A percentile compares a stretch with the other conserved stretches of the same genome.
Evolutionary conservation across 2,888 invertebrate genomes (phyloP).

Genomic region (Diploptera punctata): DNA sequence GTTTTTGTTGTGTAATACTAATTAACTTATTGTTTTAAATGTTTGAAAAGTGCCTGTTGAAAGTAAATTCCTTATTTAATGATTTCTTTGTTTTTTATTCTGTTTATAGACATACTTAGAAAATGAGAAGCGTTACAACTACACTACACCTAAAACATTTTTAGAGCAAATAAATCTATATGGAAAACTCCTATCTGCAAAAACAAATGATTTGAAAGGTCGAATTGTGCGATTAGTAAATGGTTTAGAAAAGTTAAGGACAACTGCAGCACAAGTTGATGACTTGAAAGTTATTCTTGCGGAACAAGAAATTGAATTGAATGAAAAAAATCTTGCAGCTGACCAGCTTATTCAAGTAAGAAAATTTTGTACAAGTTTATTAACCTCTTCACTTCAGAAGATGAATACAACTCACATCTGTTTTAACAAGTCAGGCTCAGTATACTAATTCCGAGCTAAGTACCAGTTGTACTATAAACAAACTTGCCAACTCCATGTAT

Average conservation of each 20-base stretch:
- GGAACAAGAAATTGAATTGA: slow-evolving; percentile 81
- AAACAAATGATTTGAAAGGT: slow-evolving; percentile 33
- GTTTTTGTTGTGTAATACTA: too few species aligned
- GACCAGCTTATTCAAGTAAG: slow-evolving; percentile 76
- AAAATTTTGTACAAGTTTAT: too few species aligned
- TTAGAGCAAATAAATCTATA: slow-evolving; percentile 88
- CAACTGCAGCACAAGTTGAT: slow-evolving; percentile 86
- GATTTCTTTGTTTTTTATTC: too few species aligned
- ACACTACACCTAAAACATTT: slow-evolving; percentile 96
- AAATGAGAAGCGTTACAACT: slow-evolving; percentile 91
- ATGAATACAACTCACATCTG: too few species aligned
- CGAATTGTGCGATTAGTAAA: slow-evolving; percentile 84
- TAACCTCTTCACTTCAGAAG: too few species aligned
- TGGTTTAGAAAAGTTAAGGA: slow-evolving; percentile 85
- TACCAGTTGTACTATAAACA: too few species aligned
- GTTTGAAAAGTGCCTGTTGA: too few species aligned
- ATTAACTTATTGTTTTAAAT: too few species aligned
- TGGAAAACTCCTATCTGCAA: slow-evolving; percentile 30
- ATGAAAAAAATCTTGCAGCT: slow-evolving; percentile 88
- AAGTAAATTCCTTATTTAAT: too few species aligned
- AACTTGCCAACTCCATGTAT: too few species aligned
- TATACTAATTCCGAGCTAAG: too few species aligned
- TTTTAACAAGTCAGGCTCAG: too few species aligned
- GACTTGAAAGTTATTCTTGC: slow-evolving; percentile 78
- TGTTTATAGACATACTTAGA: slow-evolving; percentile 69